Conservation (phyloP, 2,888 invertebrate genomes). For the Smittia aterrima region DNA sequence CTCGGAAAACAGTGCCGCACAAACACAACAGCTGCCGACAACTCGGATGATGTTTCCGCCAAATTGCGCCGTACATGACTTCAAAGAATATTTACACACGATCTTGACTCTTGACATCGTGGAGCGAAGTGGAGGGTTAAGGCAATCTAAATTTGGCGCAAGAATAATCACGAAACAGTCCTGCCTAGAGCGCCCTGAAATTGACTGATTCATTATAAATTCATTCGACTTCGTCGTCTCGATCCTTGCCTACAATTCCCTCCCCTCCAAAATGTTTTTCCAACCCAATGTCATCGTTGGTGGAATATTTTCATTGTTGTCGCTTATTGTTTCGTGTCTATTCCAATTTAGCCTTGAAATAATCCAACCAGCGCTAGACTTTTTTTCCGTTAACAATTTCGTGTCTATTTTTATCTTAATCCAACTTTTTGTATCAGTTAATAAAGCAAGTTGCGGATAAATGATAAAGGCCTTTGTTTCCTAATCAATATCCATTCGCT, state of each 20-base stretch:
- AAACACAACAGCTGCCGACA: background rate
- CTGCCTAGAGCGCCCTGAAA: too few relatives aligned
- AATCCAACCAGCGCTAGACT: background rate
- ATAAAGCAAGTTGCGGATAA: background rate
- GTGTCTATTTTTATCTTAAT: background rate
- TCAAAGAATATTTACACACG: conserved; percentile 2
- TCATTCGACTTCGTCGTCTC: too few relatives aligned
- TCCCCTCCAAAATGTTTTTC: background rate
- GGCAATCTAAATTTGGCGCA: too few relatives aligned
- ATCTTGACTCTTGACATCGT: background rate
- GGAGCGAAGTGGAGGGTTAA: too few relatives aligned
- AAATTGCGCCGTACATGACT: background rate
- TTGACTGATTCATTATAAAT: too few relatives aligned
- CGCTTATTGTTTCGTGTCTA: background rate
- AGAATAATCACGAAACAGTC: too few relatives aligned
- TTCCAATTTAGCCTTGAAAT: background rate
- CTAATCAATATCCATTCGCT: too few relatives aligned
- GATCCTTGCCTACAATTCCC: too few relatives aligned
- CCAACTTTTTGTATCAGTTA: background rate
- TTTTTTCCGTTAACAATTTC: background rate
- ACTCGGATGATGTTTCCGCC: conserved; percentile 4
- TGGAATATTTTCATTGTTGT: background rate
- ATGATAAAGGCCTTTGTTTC: background rate
- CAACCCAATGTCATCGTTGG: background rate
- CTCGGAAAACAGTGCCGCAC: conserved; percentile 1